These are phyloP conservation scores for Notiomystis cincta DNA, from an alignment of 2,113 vertebrate species.

Conservation along the genomic window DNA sequence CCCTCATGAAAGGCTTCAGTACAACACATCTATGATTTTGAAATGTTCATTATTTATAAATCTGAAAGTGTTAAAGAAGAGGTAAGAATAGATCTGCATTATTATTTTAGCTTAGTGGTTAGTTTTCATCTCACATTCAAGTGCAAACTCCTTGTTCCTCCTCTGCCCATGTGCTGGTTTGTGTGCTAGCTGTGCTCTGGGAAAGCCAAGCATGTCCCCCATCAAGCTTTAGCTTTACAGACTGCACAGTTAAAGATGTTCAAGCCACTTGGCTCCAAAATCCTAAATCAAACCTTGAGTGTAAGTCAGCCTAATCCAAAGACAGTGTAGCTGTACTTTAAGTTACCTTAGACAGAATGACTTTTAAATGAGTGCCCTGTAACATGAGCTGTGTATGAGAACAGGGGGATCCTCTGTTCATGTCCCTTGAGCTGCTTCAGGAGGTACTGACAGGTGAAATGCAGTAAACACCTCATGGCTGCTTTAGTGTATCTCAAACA, in stretches of 20 bases:
- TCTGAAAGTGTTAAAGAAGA: not conserved
- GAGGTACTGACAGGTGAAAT: not conserved
- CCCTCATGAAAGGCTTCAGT: not conserved
- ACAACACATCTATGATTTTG: rapidly evolving
- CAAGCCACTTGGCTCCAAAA: not conserved
- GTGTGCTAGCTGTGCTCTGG: not conserved
- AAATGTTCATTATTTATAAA: not conserved
- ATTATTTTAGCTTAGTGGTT: not conserved
- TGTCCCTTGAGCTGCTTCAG: not conserved
- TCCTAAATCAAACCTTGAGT: not conserved
- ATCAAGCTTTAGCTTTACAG: not conserved
- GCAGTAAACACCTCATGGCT: not conserved
- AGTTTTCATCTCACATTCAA: not conserved
- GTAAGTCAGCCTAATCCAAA: not conserved
- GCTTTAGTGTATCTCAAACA: not conserved
- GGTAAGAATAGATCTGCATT: not conserved
- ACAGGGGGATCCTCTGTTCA: not conserved
- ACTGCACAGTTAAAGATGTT: not conserved
- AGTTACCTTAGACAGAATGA: not conserved
- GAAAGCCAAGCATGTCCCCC: not conserved
- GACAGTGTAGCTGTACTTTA: not conserved
- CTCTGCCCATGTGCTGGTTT: not conserved
- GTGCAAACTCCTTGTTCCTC: not conserved
- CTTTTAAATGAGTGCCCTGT: not conserved
- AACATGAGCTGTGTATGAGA: not conserved